A percentile compares a stretch with the other conserved stretches of the same genome.
These are phyloP conservation scores for Callyntrura guangdongensis DNA, from an alignment of 2,888 invertebrate genomes.

Conservation along the genomic window DNA sequence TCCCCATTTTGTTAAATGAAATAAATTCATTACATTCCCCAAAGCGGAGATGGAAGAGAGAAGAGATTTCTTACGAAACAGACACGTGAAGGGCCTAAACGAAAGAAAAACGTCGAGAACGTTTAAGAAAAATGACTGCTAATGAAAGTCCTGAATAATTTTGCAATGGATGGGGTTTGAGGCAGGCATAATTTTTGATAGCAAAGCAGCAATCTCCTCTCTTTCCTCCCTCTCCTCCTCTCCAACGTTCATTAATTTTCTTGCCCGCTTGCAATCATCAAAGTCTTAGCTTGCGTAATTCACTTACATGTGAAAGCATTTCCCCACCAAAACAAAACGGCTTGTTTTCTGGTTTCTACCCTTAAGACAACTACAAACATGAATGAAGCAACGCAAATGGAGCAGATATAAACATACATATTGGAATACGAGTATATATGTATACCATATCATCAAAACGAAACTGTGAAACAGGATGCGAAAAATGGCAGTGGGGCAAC, in stretches of 20 bases:
- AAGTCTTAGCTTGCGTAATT: constrained; percentile 1
- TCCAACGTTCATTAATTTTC: constrained; percentile 34
- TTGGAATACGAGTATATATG: neutral
- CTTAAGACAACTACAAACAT: neutral
- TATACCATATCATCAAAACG: neutral
- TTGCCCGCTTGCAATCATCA: neutral
- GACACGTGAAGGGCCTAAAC: neutral
- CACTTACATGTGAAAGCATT: too few relatives aligned
- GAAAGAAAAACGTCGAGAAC: neutral
- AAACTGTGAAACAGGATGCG: neutral
- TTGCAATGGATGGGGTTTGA: constrained; percentile 44
- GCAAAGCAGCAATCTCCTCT: constrained; percentile 19
- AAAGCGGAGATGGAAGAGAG: neutral
- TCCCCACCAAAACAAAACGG: too few relatives aligned
- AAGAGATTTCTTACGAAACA: neutral
- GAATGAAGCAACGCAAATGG: neutral
- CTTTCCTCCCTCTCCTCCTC: neutral
- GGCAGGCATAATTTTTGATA: constrained; percentile 16
- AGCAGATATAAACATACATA: neutral
- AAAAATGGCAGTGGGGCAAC: neutral
- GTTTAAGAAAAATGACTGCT: constrained; percentile 52
- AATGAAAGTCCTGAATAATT: constrained; percentile 56
- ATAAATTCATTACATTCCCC: constrained; percentile 39
- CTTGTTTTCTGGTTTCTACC: neutral
- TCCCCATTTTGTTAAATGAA: neutral